Conservation (phyloP, 2,888 invertebrate genomes). For the Neocrepidodera transversa region DNA sequence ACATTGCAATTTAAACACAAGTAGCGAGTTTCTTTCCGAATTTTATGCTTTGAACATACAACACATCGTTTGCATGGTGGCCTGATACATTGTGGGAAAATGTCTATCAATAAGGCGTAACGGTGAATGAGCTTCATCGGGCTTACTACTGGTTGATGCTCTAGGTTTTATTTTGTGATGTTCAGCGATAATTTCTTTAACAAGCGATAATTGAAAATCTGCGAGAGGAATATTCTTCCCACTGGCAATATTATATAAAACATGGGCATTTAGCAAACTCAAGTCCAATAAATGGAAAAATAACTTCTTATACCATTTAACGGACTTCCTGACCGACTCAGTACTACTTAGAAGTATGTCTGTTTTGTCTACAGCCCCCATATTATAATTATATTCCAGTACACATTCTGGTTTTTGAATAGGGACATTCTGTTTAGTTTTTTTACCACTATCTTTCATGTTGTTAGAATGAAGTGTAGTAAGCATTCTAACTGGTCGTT, state of each 20-base stretch:
- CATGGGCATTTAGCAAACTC: too few relatives aligned
- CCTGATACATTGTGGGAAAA: constrained; percentile 22
- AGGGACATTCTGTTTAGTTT: background rate
- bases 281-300: too few relatives aligned
- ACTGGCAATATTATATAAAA: background rate
- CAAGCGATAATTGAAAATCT: too few relatives aligned
- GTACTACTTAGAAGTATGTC: background rate
- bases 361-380: constrained; percentile 8
- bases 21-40: too few relatives aligned
- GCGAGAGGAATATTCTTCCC: background rate
- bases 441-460: background rate
- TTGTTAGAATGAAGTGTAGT: background rate
- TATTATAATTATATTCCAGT: constrained; percentile 2
- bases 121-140: constrained; percentile 19
- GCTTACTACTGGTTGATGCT: too few relatives aligned
- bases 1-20: too few relatives aligned
- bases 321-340: background rate
- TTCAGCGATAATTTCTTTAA: too few relatives aligned
- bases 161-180: too few relatives aligned
- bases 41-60: too few relatives aligned
- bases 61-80: too few relatives aligned
- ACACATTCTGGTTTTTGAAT: constrained; percentile 7
- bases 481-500: background rate
- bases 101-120: constrained; percentile 22
- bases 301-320: constrained; percentile 11